These are phyloP conservation scores for Dinoponera quadriceps DNA, from an alignment of 1,140 invertebrate genomes.

Conservation along the genomic window DNA sequence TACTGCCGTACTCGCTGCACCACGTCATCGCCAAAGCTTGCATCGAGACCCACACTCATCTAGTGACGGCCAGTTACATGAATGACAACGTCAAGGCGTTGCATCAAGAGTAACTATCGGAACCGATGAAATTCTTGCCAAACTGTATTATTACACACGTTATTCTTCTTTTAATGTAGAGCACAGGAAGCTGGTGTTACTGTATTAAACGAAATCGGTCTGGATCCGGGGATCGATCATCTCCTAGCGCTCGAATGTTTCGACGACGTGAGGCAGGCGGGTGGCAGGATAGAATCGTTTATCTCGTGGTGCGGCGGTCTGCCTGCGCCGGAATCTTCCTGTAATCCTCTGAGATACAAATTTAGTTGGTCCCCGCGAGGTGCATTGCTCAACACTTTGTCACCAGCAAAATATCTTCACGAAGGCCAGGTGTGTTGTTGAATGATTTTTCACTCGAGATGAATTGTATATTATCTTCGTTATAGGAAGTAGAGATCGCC, in stretches of 20 bases:
- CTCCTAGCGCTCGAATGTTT: constrained; percentile 98
- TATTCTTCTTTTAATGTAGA: constrained; percentile 80
- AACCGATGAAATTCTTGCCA: background rate
- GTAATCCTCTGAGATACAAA: constrained; percentile 98
- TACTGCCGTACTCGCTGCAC: constrained; percentile 97
- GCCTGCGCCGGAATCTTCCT: constrained; percentile 97
- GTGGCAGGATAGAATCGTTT: constrained; percentile 95
- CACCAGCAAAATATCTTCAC: constrained; percentile 94
- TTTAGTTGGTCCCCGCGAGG: constrained; percentile 98
- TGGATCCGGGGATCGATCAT: constrained; percentile 99
- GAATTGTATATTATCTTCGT: constrained; percentile 30
- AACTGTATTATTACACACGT: background rate
- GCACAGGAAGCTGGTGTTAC: constrained; percentile 95
- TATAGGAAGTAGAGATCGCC: constrained; percentile 94
- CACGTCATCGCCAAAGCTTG: constrained; percentile 94
- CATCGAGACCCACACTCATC: constrained; percentile 93
- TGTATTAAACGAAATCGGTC: constrained; percentile 96
- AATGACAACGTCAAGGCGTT: constrained; percentile 93
- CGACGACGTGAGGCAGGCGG: constrained; percentile 93
- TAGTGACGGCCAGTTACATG: constrained; percentile 99
- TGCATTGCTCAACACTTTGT: constrained; percentile 95
- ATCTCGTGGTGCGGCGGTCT: constrained; percentile 98
- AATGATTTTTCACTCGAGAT: background rate
- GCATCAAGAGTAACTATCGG: constrained; percentile 89
- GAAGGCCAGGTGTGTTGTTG: constrained; percentile 89